Evolutionary conservation across 2,113 vertebrate genomes (phyloP), one percentile per base, ranked within the genome.

Genomic region (Aegithalos caudatus): DNA sequence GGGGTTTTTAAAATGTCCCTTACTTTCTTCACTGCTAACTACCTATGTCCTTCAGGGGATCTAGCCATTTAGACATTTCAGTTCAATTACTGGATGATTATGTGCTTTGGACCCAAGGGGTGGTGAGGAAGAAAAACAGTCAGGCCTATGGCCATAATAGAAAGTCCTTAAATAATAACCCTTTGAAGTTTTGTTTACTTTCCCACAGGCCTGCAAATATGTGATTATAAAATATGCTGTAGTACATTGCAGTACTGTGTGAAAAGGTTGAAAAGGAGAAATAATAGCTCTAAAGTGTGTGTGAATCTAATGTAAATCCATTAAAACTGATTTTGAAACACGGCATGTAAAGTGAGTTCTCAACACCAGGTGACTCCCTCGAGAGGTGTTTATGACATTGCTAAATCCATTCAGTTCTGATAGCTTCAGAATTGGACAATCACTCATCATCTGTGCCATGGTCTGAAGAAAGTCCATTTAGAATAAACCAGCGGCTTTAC

Each of bases 41-140:
- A 97, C 97, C 98, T 97, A 66, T 94, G 97, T 98, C 97, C 97
- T 98, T 98, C 91, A 96, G 97, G 97, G 97, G 94, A 96, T 94
- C 88, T 67, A 93, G 94, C 97, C 96, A 95, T 96, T 97, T 97
- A 96, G 97, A 95, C 90, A 54, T 93, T 97, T 95, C 86, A 94
- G 94, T 97, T 97, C 97, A 96, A 91, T 97, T 97, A 95, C 94
- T 90, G 95, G 95, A 94, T 92, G 92, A 98, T 98, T 98, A 97
- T 98, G 96, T 97, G 93, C 97, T 95, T 97, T 82, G 97, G 98
- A 97, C 98, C 97, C 96, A 92, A 96, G 97, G 97, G 97, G 96
- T 92, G 97, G 79, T 88, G 72, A 97, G 92, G 97, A 97, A 94
- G 96, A 98, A 98, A 98, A 97, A 97, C 97, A 98, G 97, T 65